Percentiles rank a stretch among this genome's conserved stretches.
Evolutionary conservation across 1,140 invertebrate species (phyloP).

Genomic region (Mya arenaria): DNA sequence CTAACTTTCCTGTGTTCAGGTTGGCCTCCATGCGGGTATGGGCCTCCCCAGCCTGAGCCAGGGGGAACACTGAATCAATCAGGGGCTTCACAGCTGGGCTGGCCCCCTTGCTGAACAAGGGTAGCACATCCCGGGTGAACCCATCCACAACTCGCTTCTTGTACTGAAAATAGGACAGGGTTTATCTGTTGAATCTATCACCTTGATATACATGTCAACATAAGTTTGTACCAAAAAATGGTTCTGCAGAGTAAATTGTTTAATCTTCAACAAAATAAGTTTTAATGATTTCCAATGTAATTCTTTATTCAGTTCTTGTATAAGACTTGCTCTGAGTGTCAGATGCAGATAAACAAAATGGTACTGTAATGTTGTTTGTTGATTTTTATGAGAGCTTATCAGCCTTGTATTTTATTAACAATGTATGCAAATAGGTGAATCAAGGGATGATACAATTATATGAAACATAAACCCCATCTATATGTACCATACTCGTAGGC

Average conservation of each 20-base stretch:
- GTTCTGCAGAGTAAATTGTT: not conserved
- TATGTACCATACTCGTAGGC: too few species aligned
- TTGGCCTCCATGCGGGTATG: slow-evolving; percentile 78
- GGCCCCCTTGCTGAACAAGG: slow-evolving; percentile 67
- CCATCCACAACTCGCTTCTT: slow-evolving; percentile 70
- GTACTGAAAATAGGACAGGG: slow-evolving; percentile 74
- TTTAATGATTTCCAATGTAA: too few species aligned
- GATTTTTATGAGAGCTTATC: too few species aligned
- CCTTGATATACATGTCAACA: not conserved
- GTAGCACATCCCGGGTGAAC: slow-evolving; percentile 65
- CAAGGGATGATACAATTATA: too few species aligned
- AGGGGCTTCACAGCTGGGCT: slow-evolving; percentile 65
- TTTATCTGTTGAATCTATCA: too few species aligned
- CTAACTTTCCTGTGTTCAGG: slow-evolving; percentile 76
- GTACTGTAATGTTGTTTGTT: too few species aligned
- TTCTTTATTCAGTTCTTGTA: too few species aligned
- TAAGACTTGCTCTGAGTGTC: too few species aligned
- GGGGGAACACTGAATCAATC: slow-evolving; percentile 72
- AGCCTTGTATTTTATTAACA: too few species aligned
- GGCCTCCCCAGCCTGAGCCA: slow-evolving; percentile 72
- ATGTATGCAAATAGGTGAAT: too few species aligned
- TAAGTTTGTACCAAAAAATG: not conserved
- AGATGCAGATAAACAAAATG: too few species aligned
- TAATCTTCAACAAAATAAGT: not conserved
- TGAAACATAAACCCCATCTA: too few species aligned